Evolutionary conservation across 2,797 vertebrate genomes (phyloP).

Genomic region (Triplophysa yarkandensis): DNA sequence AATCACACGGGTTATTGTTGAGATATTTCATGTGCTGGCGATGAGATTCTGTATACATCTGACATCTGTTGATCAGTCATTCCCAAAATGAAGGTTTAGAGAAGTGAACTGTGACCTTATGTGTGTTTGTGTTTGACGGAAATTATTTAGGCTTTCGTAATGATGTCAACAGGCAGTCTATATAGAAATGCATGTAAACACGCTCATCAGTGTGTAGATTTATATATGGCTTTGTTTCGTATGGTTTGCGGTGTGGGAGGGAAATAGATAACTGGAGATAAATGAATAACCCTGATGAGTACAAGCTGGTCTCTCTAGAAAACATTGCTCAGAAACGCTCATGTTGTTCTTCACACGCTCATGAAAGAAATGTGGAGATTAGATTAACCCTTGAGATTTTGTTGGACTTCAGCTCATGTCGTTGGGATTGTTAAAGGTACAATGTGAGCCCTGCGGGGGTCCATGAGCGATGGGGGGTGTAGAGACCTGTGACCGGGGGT

Average conservation of each 20-base stretch:
- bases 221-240: background rate
- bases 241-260: background rate
- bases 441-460: constrained; percentile 14
- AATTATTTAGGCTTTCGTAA: too few species aligned
- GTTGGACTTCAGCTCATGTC: background rate
- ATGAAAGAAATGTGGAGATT: constrained; percentile 1
- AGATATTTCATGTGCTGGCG: too few species aligned
- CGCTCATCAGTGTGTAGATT: too few species aligned
- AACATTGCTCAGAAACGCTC: constrained; percentile 9
- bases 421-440: background rate
- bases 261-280: constrained; percentile 25
- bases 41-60: too few species aligned
- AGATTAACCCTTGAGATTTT: constrained; percentile 23
- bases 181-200: too few species aligned
- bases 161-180: background rate
- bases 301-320: background rate
- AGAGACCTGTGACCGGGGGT: background rate
- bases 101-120: too few species aligned
- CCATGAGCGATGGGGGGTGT: background rate
- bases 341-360: background rate
- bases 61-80: too few species aligned
- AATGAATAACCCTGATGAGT: constrained; percentile 22
- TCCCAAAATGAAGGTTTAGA: too few species aligned
- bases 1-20: too few species aligned
- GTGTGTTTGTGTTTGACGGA: too few species aligned